Evolutionary conservation across 2,113 vertebrate genomes (phyloP), one percentile per base, ranked within the genome.

Genomic region (Uria lomvia): DNA sequence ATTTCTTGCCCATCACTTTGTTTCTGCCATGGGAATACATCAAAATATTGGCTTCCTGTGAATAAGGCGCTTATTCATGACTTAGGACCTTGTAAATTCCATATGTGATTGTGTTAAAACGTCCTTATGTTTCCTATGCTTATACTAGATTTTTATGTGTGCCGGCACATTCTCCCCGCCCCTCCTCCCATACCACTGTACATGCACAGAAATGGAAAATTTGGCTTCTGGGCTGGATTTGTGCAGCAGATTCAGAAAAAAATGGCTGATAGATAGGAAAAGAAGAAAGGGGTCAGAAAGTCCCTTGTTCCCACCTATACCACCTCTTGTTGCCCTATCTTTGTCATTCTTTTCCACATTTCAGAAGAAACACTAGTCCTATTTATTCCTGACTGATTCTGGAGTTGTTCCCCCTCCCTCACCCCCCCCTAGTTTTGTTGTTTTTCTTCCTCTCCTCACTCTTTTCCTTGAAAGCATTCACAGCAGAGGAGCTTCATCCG

Each of bases 51-150:
- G 84, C 79, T 96, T 97, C 76, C 87, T 79, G 89, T 90, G 92
- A 97, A 96, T 92, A 94, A 96, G 86, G 70, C 42, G 1, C 62
- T 92, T 95, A 96, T 96, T 94, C 89, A 89, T 94, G 56, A 96
- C 78, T 95, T 90, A 78, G 88, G 70, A 67, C 60, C 85, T 95
- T 94, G 81, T 95, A 96, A 96, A 97, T 95, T 97, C 91, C 94
- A 87, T 56, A 81, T 95, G 78, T 50, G 73, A 95, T 91, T 96
- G 94, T 92, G 88, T 79, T 95, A 95, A 97, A 95, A 73, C 5
- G 29, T 86, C 80, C 85, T 93, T 92, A 86, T 43, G 74, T 94
- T 96, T 97, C 95, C 82, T 85, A 96, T 92, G 86, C 68, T 86
- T 23, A 26, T 59, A 70, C n/a, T 84, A 81, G 72, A 71, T 71